phyloP scores from a whole-genome alignment of 2,888 invertebrate genomes.

The Caenorhabditis macrosperma region DNA sequence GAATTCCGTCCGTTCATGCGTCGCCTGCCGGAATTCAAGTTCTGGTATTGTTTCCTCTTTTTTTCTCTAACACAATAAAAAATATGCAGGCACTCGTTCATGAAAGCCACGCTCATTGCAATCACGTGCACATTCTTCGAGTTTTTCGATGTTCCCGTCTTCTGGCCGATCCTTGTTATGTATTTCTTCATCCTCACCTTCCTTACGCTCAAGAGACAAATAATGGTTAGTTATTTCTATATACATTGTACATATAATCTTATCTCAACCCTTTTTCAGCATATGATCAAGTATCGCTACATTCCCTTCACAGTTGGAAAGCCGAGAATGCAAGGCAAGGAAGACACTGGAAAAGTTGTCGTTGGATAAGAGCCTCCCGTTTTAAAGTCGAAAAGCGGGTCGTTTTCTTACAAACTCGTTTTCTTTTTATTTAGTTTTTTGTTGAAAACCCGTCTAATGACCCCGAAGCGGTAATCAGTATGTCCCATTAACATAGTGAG shows the following conservation, averaged over 20 bases:
- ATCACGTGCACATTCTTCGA: conserved; percentile 96
- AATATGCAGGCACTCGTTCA: conserved; percentile 89
- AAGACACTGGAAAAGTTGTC: conserved; percentile 81
- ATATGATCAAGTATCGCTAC: conserved; percentile 99
- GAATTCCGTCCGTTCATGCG: conserved; percentile 98
- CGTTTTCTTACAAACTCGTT: background rate
- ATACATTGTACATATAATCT: too few relatives aligned
- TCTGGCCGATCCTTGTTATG: conserved; percentile 99
- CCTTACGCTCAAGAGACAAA: conserved; percentile 99
- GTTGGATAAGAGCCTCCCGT: conserved; percentile 74
- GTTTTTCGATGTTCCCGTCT: conserved; percentile 96
- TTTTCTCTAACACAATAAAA: too few relatives aligned
- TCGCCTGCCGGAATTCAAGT: conserved; percentile 98
- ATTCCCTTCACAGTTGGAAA: conserved; percentile 98
- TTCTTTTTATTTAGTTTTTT: background rate
- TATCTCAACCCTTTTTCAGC: too few relatives aligned
- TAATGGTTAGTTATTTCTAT: conserved; percentile 90
- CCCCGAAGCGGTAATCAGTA: background rate
- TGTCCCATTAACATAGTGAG: conserved; percentile 11
- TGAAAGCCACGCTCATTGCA: conserved; percentile 93
- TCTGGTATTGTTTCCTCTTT: too few relatives aligned
- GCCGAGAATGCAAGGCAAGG: conserved; percentile 88
- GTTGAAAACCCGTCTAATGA: background rate
- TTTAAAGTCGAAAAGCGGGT: conserved; percentile 1
- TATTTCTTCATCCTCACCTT: conserved; percentile 98